A percentile compares a stretch with the other conserved stretches of the same genome.
These are phyloP conservation scores for Pteria penguin DNA, from an alignment of 2,888 invertebrate genomes.

Conservation along the genomic window DNA sequence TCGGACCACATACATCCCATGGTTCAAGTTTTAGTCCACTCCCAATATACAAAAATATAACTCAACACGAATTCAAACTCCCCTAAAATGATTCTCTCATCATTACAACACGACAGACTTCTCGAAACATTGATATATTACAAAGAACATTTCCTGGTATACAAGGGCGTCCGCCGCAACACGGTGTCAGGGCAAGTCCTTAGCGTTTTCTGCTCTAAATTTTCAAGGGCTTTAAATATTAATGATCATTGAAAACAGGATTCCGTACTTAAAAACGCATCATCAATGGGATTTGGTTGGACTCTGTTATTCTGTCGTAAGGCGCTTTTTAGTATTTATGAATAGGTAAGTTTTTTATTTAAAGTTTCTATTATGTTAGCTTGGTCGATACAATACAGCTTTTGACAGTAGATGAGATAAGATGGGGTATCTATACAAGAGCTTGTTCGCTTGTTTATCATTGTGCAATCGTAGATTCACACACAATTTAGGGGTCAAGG, in stretches of 20 bases:
- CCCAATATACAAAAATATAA: neutral
- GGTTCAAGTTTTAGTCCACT: neutral
- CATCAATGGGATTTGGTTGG: too few species aligned
- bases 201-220: too few species aligned
- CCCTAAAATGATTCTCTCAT: neutral
- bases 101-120: neutral
- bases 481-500: too few species aligned
- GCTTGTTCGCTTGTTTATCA: too few species aligned
- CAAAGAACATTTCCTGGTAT: neutral
- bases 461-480: too few species aligned
- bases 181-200: too few species aligned
- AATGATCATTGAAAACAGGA: neutral
- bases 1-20: slow-evolving; percentile 26
- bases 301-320: too few species aligned
- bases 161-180: neutral
- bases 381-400: neutral
- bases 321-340: too few species aligned
- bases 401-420: neutral
- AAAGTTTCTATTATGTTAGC: neutral
- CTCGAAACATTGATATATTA: neutral
- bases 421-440: too few species aligned
- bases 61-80: neutral
- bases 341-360: neutral
- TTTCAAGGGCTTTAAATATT: neutral
- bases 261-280: neutral